A percentile compares a stretch with the other conserved stretches of the same genome.
Evolutionary conservation across 2,888 invertebrate species (phyloP).

Genomic region (Aproaerema taeniolella): DNA sequence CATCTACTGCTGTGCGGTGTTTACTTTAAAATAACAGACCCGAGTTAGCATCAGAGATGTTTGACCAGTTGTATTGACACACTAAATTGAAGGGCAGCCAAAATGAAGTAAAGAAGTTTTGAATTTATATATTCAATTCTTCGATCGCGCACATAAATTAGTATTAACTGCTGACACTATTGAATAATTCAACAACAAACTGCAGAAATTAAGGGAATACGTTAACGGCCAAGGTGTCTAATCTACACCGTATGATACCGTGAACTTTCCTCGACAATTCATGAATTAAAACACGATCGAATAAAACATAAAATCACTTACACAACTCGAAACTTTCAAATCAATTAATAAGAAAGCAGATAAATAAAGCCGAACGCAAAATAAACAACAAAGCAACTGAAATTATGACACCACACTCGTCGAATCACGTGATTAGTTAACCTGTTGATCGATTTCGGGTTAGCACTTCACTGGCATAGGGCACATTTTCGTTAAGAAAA

Average conservation of each 20-base stretch:
- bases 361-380: background rate
- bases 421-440: conserved; percentile 44
- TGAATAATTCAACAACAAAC: conserved; percentile 2
- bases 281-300: background rate
- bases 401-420: conserved; percentile 66
- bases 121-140: too few species aligned
- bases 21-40: conserved; percentile 40
- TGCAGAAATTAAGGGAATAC: background rate
- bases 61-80: conserved; percentile 43
- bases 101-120: too few species aligned
- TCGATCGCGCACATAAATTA: too few species aligned
- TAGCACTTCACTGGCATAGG: conserved; percentile 67
- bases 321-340: background rate
- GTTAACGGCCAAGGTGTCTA: background rate
- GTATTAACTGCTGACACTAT: background rate
- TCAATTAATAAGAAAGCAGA: background rate
- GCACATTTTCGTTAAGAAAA: conserved; percentile 68
- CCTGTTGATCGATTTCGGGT: conserved; percentile 34
- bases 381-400: conserved; percentile 35
- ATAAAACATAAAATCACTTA: background rate
- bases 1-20: conserved; percentile 24
- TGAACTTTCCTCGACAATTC: background rate
- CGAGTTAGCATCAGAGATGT: conserved; percentile 32
- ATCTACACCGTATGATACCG: too few species aligned
- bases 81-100: conserved; percentile 35